phyloP scores from a whole-genome alignment of 2,113 vertebrate genomes.

The Micronycteris hirsuta region DNA sequence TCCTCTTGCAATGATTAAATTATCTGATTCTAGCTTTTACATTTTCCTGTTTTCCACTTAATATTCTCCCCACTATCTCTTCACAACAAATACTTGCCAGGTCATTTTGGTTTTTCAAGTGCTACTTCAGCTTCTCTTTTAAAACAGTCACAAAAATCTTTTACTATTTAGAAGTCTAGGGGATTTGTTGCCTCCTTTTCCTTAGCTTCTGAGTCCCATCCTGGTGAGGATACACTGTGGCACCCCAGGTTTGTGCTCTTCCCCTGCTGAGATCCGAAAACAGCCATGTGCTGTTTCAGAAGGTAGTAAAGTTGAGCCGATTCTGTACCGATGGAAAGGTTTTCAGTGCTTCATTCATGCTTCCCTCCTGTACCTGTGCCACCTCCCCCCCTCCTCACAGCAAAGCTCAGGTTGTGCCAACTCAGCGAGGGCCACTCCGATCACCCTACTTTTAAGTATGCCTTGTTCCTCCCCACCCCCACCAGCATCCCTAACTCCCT shows the following conservation, averaged over 20 bases:
- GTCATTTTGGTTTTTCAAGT: not conserved
- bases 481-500: not conserved
- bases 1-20: conserved; percentile 46
- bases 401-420: not conserved
- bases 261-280: not conserved
- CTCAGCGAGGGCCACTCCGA: not conserved
- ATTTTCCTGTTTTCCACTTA: not conserved
- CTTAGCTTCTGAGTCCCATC: not conserved
- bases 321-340: not conserved
- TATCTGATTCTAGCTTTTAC: not conserved
- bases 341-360: not conserved
- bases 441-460: not conserved
- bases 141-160: not conserved
- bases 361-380: not conserved
- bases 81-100: not conserved
- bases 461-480: too few species aligned
- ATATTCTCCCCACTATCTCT: not conserved
- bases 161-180: not conserved
- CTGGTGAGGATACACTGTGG: not conserved
- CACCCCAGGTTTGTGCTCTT: not conserved
- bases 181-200: not conserved
- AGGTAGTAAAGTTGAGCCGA: not conserved
- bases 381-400: not conserved
- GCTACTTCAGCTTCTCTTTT: conserved; percentile 4
- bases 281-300: not conserved